Base-by-base conservation (phyloP, 2,797 vertebrate species). In the Pangasius mekongensis region DNA sequence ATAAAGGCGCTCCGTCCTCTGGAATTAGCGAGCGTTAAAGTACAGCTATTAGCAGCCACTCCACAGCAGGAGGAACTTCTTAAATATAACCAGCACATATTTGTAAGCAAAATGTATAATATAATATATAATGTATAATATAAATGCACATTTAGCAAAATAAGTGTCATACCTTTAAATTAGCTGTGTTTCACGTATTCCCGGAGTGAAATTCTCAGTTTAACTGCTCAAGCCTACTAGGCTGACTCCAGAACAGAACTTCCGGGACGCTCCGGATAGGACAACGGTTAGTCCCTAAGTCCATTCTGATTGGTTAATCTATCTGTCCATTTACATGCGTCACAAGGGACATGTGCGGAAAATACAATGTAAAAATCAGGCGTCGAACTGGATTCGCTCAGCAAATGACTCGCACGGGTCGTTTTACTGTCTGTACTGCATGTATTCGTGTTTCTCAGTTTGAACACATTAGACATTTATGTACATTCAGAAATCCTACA, bases 271-370 rank as follows among this genome's bases (percentile, higher is more conserved):
- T 24, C 76, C 13, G 5, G 74, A 52, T 52, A 56, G 47, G 54
- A 2, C 18, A 5, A 16, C 0, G 3, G 24, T 2, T 27, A n/a
- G 13, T 49, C 13, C 6, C 0, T 8, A 49, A 16, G 2, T 56
- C 30, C 10, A 24, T 22, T 36, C 77, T 80, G 77, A 80, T 80
- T 80, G 77, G 77, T 13, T 80, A 1, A 36, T 80, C 0, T 4
- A 36, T 36, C 52, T 13, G 77, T 80, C 52, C 24, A 22, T 80
- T 56, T 56, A 36, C 2, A 36, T 11, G 77, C 30, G 54, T 58
- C 77, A 58, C 20, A 24, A 36, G 18, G 49, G 27, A 14, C 14
- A 27, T 66, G 64, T 30, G 27, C 5, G 64, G 7, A 5, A 30
- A 66, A 66, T 30, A 30, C 5, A 30, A n/a, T 10, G 60, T 27